phyloP scores from a whole-genome alignment of 2,113 vertebrate genomes.

The Engraulis encrasicolus region DNA sequence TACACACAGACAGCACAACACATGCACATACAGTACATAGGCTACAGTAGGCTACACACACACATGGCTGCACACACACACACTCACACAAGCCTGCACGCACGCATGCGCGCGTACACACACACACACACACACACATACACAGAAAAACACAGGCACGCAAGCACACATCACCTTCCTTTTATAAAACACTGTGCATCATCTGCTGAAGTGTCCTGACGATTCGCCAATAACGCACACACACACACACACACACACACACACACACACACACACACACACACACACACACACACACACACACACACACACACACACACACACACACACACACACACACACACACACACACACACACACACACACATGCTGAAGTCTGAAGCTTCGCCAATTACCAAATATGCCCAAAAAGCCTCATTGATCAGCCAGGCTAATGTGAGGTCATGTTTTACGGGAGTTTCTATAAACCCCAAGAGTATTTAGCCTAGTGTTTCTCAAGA shows the following conservation, averaged over 20 bases:
- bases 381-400: conserved; percentile 27
- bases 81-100: neutral
- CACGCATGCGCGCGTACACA: too few relatives aligned
- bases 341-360: too few relatives aligned
- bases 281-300: too few relatives aligned
- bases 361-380: neutral
- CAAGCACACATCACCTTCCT: neutral
- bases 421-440: conserved; percentile 19
- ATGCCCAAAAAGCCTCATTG: conserved; percentile 38
- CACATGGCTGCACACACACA: too few relatives aligned
- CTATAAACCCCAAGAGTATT: conserved; percentile 53
- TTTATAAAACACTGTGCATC: neutral
- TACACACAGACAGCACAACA: too few relatives aligned
- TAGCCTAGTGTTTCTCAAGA: too few relatives aligned
- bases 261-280: neutral
- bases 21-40: too few relatives aligned
- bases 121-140: neutral
- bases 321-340: too few relatives aligned
- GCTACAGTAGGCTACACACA: too few relatives aligned
- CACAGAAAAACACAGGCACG: too few relatives aligned
- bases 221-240: neutral
- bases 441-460: conserved; percentile 31
- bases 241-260: too few relatives aligned
- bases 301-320: too few relatives aligned
- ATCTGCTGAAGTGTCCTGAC: neutral